Evolutionary conservation across 2,888 invertebrate species (phyloP).

Genomic region (Lumbricus terrestris): DNA sequence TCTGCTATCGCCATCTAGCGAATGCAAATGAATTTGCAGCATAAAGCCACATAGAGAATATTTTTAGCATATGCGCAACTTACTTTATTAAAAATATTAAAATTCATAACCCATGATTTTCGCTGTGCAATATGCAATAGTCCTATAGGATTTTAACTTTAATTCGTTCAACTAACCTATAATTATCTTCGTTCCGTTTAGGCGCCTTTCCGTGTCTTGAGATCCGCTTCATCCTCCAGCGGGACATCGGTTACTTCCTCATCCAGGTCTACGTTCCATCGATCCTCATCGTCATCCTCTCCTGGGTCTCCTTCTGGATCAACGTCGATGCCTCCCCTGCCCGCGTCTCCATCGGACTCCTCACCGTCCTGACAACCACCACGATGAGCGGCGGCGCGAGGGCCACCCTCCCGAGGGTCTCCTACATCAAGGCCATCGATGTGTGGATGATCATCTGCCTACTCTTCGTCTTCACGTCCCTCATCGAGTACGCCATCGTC

Average conservation of each 20-base stretch:
- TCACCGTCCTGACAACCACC: constrained; percentile 32
- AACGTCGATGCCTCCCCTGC: constrained; percentile 83
- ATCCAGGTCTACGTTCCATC: constrained; percentile 40
- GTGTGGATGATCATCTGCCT: constrained; percentile 33
- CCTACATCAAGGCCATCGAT: constrained; percentile 32
- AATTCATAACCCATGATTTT: too few species aligned
- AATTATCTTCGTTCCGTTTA: background rate
- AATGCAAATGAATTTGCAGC: too few species aligned
- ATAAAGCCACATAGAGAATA: too few species aligned
- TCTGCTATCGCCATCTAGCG: too few species aligned
- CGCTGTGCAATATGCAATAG: too few species aligned
- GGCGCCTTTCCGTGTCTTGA: constrained; percentile 39
- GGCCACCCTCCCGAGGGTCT: constrained; percentile 74
- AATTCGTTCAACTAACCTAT: too few species aligned
- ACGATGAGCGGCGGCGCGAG: constrained; percentile 84
- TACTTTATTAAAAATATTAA: too few species aligned
- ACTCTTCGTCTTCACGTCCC: constrained; percentile 26
- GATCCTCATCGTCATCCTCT: constrained; percentile 76
- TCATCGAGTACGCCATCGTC: constrained; percentile 30
- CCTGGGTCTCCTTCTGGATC: constrained; percentile 71
- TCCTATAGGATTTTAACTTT: too few species aligned
- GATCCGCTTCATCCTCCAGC: constrained; percentile 38
- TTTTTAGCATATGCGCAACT: too few species aligned
- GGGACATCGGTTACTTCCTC: constrained; percentile 41
- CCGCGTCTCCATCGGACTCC: constrained; percentile 80